Percentiles rank a stretch among this genome's conserved stretches.
Evolutionary conservation across 2,888 invertebrate species (phyloP).

Genomic region (Odontothrips loti): DNA sequence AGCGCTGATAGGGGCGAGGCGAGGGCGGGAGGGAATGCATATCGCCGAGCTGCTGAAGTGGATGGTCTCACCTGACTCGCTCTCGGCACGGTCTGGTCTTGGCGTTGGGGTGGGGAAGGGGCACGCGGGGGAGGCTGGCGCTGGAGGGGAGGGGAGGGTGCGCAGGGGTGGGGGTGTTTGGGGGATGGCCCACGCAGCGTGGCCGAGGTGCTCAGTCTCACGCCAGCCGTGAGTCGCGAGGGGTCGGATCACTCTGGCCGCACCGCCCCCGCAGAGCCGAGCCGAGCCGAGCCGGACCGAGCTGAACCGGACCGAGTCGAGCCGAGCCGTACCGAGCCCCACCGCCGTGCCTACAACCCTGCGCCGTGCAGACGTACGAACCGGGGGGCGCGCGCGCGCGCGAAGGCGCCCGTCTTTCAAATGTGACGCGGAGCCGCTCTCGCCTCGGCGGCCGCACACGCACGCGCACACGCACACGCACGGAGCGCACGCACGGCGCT

Average conservation of each 20-base stretch:
- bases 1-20: neutral
- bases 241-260: neutral
- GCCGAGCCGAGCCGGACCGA: neutral
- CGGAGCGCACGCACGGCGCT: too few relatives aligned
- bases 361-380: neutral
- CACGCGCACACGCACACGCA: too few relatives aligned
- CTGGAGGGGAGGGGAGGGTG: neutral
- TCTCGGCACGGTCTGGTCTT: neutral
- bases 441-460: neutral
- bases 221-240: slow-evolving; percentile 23
- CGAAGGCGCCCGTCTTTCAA: neutral
- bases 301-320: too few relatives aligned
- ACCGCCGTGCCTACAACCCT: neutral
- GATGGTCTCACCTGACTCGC: neutral
- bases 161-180: neutral
- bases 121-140: neutral
- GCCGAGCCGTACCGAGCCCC: neutral
- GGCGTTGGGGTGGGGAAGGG: neutral
- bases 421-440: neutral
- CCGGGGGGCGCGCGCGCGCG: too few relatives aligned
- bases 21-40: neutral
- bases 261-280: neutral
- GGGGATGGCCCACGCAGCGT: too few relatives aligned
- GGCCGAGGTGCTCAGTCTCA: neutral
- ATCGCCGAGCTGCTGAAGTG: neutral